A percentile compares a stretch with the other conserved stretches of the same genome.
Conservation (phyloP, 2,888 invertebrate genomes). For the Esperia sulphurella region DNA sequence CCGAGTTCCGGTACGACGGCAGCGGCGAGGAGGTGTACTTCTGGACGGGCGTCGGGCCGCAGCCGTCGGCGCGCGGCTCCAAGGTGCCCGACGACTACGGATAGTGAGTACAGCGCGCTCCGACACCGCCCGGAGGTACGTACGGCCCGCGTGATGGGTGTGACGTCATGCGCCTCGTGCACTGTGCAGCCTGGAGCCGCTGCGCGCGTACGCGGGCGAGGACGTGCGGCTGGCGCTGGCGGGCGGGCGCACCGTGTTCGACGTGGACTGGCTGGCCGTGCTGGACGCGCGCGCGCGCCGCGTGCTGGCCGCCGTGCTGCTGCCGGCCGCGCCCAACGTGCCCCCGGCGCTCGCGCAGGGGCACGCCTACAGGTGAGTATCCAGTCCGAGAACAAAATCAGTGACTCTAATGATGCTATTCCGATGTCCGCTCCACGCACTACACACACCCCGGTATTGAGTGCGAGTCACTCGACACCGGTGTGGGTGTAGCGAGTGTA, state of each 20-base stretch:
- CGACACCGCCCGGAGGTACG: background rate
- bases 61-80: slow-evolving; percentile 88
- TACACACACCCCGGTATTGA: too few relatives aligned
- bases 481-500: too few relatives aligned
- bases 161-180: background rate
- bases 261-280: slow-evolving; percentile 91
- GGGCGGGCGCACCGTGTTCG: slow-evolving; percentile 89
- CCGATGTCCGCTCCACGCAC: too few relatives aligned
- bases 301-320: slow-evolving; percentile 73
- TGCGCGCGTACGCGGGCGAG: slow-evolving; percentile 85
- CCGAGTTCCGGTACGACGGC: slow-evolving; percentile 89
- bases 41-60: slow-evolving; percentile 93
- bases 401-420: too few relatives aligned
- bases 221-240: slow-evolving; percentile 87
- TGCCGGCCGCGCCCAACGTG: slow-evolving; percentile 89
- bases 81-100: slow-evolving; percentile 94
- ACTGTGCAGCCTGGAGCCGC: slow-evolving; percentile 85
- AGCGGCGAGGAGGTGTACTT: slow-evolving; percentile 88
- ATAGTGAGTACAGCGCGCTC: slow-evolving; percentile 83
- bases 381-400: too few relatives aligned
- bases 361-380: slow-evolving; percentile 36
- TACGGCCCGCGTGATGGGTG: background rate
- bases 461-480: too few relatives aligned
- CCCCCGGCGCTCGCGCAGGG: slow-evolving; percentile 84
- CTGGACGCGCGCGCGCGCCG: slow-evolving; percentile 82